Base-by-base conservation (phyloP, 2,888 invertebrate species). In the Ptilodon capucinus region DNA sequence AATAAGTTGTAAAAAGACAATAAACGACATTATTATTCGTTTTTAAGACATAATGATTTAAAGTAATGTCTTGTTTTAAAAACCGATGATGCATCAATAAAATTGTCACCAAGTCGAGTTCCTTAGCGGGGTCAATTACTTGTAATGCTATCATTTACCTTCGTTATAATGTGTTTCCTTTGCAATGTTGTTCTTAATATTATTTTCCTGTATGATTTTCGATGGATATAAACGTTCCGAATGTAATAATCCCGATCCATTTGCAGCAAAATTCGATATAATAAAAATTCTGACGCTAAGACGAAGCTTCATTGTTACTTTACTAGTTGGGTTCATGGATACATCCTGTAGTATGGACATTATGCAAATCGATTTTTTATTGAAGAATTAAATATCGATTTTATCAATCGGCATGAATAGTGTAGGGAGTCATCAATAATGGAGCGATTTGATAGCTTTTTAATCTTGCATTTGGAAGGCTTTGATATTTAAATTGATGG, bases 401-500 rank as follows among this genome's bases (percentile, higher is more conserved):
- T 42, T 56, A 60, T 58, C 62, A 46, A 54, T 61, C 48, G 42
- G 55, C 60, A 56, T 62, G 62, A 71, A 62, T 64, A 52, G 59
- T 57, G 51, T 51, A 54, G 54, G 57, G 55, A 56, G 58, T 56
- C 63, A 72, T 70, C 64, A 53, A 59, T 65, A 60, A 58, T 51
- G 48, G 54, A 43, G 44, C 52, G 32, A 53, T 61, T 57, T 54
- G 58, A 68, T 69, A 59, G 61, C 41, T 62, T 61, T 68, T 69
- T 65, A 64, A 72, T 70, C 62, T 64, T 39, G 49, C 45, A 49
- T 51, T 53, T 60, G 48, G 61, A 66, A 67, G 64, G 52, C 59
- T 78, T 79, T 78, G 74, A 79, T 79, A 81, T 82, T 81, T 66
- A 83, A 83, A 83, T 82, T 68, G 59, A 60, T 68, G 60, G 57